Conservation (phyloP, 2,888 invertebrate genomes). For the Drosophila dives region DNA sequence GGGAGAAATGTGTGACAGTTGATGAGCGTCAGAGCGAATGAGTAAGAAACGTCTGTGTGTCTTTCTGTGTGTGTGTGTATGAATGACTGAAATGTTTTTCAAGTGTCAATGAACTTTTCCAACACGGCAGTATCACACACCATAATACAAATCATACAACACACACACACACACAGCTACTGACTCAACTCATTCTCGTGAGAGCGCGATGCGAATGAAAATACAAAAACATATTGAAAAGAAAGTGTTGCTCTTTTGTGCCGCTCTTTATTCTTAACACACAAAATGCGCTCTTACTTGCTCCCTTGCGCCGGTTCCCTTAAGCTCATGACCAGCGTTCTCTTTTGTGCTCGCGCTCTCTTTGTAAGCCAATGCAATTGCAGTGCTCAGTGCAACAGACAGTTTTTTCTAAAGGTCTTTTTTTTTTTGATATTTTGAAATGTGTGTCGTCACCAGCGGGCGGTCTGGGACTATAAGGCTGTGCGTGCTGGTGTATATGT, state of each 20-base stretch:
- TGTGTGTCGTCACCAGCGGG: slow-evolving; percentile 74
- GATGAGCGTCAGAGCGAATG: slow-evolving; percentile 76
- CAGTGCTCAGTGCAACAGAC: slow-evolving; percentile 58
- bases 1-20: slow-evolving; percentile 83
- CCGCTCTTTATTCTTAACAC: slow-evolving; percentile 46
- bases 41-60: slow-evolving; percentile 57
- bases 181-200: slow-evolving; percentile 42
- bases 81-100: slow-evolving; percentile 78
- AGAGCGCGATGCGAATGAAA: slow-evolving; percentile 56
- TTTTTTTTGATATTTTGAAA: slow-evolving; percentile 55
- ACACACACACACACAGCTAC: slow-evolving; percentile 35
- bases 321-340: slow-evolving; percentile 15
- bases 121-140: slow-evolving; percentile 77
- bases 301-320: slow-evolving; percentile 18
- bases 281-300: background rate
- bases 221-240: slow-evolving; percentile 71
- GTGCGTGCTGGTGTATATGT: background rate
- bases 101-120: slow-evolving; percentile 85
- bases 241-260: slow-evolving; percentile 57
- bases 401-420: slow-evolving; percentile 12
- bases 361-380: slow-evolving; percentile 31
- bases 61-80: slow-evolving; percentile 42
- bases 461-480: slow-evolving; percentile 14
- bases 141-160: slow-evolving; percentile 62
- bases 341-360: slow-evolving; percentile 23